Conservation (phyloP, 2,888 invertebrate species). For the Aquatica leii region DNA sequence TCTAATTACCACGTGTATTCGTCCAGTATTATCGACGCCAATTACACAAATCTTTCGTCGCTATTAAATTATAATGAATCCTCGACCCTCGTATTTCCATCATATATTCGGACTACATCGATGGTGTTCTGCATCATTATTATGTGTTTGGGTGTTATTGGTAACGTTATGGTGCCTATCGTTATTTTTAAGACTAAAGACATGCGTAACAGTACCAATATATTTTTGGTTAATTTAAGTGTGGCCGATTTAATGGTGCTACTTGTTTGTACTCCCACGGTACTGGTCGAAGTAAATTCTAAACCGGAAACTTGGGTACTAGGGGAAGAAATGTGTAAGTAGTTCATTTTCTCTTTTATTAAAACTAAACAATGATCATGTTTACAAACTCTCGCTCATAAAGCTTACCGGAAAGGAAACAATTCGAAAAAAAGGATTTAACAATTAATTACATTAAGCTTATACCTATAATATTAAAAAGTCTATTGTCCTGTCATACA, state of each 20-base stretch:
- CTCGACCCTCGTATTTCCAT: constrained; percentile 68
- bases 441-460: neutral
- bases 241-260: constrained; percentile 92
- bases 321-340: constrained; percentile 94
- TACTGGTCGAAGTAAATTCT: constrained; percentile 92
- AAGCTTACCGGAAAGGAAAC: constrained; percentile 5
- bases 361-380: constrained; percentile 13
- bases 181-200: constrained; percentile 92
- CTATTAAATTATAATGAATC: constrained; percentile 50
- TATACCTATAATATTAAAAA: neutral
- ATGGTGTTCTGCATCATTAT: constrained; percentile 89
- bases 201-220: constrained; percentile 94
- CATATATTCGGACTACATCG: constrained; percentile 87
- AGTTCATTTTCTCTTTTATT: constrained; percentile 30
- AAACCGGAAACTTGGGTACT: constrained; percentile 92
- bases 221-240: constrained; percentile 92
- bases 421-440: neutral
- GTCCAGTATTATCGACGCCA: constrained; percentile 21
- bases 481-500: constrained; percentile 2
- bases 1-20: constrained; percentile 32
- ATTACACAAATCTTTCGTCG: constrained; percentile 34
- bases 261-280: constrained; percentile 91
- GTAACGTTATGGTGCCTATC: constrained; percentile 92
- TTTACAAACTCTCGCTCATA: constrained; percentile 5
- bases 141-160: constrained; percentile 89